Evolutionary conservation across 2,888 invertebrate species (phyloP).

Genomic region (Pammene aurita): DNA sequence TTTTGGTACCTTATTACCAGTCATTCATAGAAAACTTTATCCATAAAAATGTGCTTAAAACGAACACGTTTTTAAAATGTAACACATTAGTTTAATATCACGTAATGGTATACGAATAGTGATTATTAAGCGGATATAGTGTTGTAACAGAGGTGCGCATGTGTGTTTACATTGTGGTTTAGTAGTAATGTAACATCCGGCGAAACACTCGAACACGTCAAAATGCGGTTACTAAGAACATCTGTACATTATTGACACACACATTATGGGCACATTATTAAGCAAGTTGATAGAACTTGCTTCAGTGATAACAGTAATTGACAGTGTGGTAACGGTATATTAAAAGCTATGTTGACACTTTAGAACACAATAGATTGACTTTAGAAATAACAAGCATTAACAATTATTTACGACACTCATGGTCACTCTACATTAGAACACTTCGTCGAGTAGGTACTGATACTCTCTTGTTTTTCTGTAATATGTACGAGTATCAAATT

Average conservation of each 20-base stretch:
- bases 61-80: too few relatives aligned
- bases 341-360: not conserved
- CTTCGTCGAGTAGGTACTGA: too few relatives aligned
- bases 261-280: slow-evolving; percentile 14
- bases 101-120: not conserved
- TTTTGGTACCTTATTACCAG: too few relatives aligned
- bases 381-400: not conserved
- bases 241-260: slow-evolving; percentile 33
- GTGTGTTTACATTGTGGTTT: slow-evolving; percentile 36
- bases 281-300: slow-evolving; percentile 5
- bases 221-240: slow-evolving; percentile 25
- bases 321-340: not conserved
- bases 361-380: not conserved
- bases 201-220: slow-evolving; percentile 33
- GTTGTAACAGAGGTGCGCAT: slow-evolving; percentile 25
- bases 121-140: slow-evolving; percentile 29
- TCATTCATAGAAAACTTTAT: too few relatives aligned
- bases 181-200: slow-evolving; percentile 37
- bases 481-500: too few relatives aligned
- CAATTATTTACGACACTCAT: too few relatives aligned
- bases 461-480: too few relatives aligned
- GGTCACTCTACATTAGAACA: too few relatives aligned
- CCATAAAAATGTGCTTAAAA: too few relatives aligned
- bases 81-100: not conserved
- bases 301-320: slow-evolving; percentile 12